These are phyloP conservation scores for Phoenicopterus ruber DNA, from an alignment of 2,113 vertebrate genomes.

Conservation along the genomic window DNA sequence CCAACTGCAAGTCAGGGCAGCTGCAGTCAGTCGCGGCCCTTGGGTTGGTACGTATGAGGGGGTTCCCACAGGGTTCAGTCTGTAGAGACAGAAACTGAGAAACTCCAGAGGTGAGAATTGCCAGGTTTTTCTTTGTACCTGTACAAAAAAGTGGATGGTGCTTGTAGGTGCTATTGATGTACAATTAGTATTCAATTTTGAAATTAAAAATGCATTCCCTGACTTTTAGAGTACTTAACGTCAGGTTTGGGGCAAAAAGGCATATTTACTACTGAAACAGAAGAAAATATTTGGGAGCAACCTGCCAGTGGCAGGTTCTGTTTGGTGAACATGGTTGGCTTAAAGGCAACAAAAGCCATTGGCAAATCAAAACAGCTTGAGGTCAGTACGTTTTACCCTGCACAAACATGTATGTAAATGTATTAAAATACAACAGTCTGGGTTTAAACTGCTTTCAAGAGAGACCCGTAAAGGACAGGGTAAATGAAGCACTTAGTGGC, in stretches of 20 bases:
- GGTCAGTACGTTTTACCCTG: not conserved
- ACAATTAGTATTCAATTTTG: not conserved
- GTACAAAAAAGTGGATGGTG: not conserved
- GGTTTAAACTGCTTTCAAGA: not conserved
- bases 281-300: not conserved
- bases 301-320: not conserved
- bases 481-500: not conserved
- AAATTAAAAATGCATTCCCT: not conserved
- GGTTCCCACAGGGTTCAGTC: not conserved
- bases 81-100: not conserved
- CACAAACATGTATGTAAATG: not conserved
- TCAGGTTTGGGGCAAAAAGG: not conserved
- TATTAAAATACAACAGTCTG: not conserved
- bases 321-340: not conserved
- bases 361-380: not conserved
- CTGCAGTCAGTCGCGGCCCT: not conserved
- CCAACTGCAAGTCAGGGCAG: not conserved
- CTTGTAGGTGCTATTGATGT: not conserved
- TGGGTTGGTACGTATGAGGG: not conserved
- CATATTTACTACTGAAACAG: not conserved
- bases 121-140: not conserved
- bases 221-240: not conserved
- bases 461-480: not conserved
- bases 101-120: not conserved
- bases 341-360: not conserved